Conservation (phyloP, 2,888 invertebrate species). For the Scaptomyza parva region DNA sequence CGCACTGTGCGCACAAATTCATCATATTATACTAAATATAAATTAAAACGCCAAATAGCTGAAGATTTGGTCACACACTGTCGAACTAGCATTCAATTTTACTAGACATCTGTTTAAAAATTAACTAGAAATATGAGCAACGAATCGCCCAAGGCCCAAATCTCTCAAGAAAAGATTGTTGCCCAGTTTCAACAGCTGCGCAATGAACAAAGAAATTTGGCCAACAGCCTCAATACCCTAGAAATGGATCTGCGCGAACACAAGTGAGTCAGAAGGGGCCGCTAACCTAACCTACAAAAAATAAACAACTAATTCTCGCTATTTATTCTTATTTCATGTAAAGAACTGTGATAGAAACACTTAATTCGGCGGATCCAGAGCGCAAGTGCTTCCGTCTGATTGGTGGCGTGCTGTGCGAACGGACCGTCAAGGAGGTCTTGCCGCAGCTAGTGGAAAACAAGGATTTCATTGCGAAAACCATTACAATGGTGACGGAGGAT, state of each 20-base stretch:
- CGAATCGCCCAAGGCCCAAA: constrained; percentile 81
- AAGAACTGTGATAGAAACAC: constrained; percentile 97
- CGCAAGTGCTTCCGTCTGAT: constrained; percentile 97
- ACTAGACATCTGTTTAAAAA: constrained; percentile 61
- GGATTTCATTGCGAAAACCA: constrained; percentile 92
- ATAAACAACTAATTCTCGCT: constrained; percentile 30
- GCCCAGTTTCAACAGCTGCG: constrained; percentile 94
- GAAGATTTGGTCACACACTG: constrained; percentile 30
- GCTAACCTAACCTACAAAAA: constrained; percentile 83
- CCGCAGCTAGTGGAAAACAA: constrained; percentile 93
- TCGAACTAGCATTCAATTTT: constrained; percentile 43
- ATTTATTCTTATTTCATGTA: constrained; percentile 1
- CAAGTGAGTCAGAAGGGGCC: constrained; percentile 87
- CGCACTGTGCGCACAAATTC: not conserved
- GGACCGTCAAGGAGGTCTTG: constrained; percentile 95
- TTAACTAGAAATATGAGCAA: constrained; percentile 79
- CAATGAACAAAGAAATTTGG: constrained; percentile 93
- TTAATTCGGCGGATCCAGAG: constrained; percentile 92
- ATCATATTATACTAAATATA: not conserved
- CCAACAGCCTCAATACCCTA: constrained; percentile 95
- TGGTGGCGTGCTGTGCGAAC: constrained; percentile 96
- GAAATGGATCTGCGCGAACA: constrained; percentile 98
- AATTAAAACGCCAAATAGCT: not conserved
- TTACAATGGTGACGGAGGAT: constrained; percentile 92
- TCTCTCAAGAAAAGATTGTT: constrained; percentile 91